Base-by-base conservation (phyloP, 2,888 invertebrate genomes). In the Clivina fossor region DNA sequence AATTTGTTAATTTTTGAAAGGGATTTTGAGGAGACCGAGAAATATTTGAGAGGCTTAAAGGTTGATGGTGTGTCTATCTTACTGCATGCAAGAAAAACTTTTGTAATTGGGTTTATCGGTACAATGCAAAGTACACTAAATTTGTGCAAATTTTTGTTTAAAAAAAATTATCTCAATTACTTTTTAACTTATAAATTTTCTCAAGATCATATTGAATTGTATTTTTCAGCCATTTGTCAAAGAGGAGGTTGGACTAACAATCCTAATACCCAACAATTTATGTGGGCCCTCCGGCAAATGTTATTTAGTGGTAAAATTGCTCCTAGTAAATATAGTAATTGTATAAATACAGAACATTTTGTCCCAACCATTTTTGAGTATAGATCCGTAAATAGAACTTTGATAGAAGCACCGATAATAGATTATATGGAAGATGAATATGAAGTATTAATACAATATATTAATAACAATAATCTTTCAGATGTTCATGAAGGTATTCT, bases 51-150 rank as follows among this genome's bases (percentile, higher is more conserved):
- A 40, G 24, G n/a, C 20, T 26, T 46, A 20, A 54, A 40, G 18
- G 51, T 56, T 11, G 51, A 58, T 33, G 47, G 35, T 26, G 37
- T 47, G 5, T 43, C 58, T 8, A 47, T 54, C 15, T 33, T 60
- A 19, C 5, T 40, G 9, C 55, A 58, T 50, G 9, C n/a, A 9
- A 49, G 61, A 54, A 59, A 57, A 33, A 62, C 61, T 4, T 62
- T 61, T 61, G 57, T 46, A 15, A 16, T 58, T 8, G 63, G 62
- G 8, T 63, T 61, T 33, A 32, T 55, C 24, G 40, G 53, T 15
- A 56, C 57, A 33, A 57, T 50, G 37, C 7, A 58, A 19, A 61
- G 61, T 16, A 38, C 13, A 7, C 7, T 16, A 9, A 38, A 38
- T 11, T 38, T 38, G 13, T 18, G 9, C 3, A 11, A 38, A 16